A percentile compares a stretch with the other conserved stretches of the same genome.
phyloP scores from a whole-genome alignment of 2,888 invertebrate species.

The Oxytorus armatus region DNA sequence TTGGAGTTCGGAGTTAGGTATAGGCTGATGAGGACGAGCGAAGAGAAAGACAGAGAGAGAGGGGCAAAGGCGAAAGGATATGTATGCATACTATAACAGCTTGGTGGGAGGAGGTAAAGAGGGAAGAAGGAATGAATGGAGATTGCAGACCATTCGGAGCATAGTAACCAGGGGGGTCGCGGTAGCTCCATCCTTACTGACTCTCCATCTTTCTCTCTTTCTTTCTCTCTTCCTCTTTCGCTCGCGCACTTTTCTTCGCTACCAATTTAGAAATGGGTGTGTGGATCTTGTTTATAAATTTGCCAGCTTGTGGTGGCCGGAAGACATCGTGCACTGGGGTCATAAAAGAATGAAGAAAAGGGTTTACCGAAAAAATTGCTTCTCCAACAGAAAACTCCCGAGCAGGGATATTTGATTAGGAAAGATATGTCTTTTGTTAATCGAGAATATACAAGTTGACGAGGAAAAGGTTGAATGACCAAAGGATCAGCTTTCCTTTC shows the following conservation, averaged over 20 bases:
- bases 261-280: constrained; percentile 41
- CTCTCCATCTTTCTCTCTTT: constrained; percentile 11
- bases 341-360: background rate
- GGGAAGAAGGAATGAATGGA: constrained; percentile 81
- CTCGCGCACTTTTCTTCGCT: constrained; percentile 29
- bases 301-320: background rate
- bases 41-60: constrained; percentile 50
- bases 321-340: background rate
- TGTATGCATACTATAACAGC: constrained; percentile 54
- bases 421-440: too few relatives aligned
- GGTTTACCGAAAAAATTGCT: background rate
- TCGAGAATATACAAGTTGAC: too few relatives aligned
- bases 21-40: constrained; percentile 50
- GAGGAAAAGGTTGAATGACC: too few relatives aligned
- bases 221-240: background rate
- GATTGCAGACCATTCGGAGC: constrained; percentile 77
- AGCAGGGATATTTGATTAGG: too few relatives aligned
- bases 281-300: constrained; percentile 16
- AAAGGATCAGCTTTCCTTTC: too few relatives aligned
- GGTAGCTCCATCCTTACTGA: constrained; percentile 13
- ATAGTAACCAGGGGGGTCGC: constrained; percentile 58
- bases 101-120: constrained; percentile 50
- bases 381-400: background rate
- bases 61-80: constrained; percentile 46
- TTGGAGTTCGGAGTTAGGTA: constrained; percentile 38